Conservation (phyloP, 1,140 invertebrate genomes). For the Ctenoplectra terminalis region DNA sequence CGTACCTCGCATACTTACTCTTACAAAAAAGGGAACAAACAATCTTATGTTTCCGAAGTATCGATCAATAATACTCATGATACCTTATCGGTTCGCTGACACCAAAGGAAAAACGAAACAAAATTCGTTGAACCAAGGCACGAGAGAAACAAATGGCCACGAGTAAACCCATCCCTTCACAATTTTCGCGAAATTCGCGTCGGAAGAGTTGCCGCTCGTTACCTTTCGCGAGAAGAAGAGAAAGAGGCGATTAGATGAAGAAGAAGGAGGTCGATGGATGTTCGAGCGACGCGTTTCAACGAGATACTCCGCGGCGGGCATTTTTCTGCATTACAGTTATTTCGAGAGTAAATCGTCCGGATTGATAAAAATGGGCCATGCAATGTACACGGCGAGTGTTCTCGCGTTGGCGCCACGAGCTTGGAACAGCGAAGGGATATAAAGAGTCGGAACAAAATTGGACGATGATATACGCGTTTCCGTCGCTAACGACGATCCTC, state of each 20-base stretch:
- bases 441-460: constrained; percentile 40
- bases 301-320: constrained; percentile 10
- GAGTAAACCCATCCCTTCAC: too few species aligned
- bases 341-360: constrained; percentile 60
- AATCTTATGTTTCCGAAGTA: too few species aligned
- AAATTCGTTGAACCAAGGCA: too few species aligned
- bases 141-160: too few species aligned
- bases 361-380: constrained; percentile 67
- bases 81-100: too few species aligned
- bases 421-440: not conserved
- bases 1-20: too few species aligned
- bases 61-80: too few species aligned
- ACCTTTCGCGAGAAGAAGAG: not conserved
- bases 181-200: constrained; percentile 22
- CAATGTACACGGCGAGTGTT: constrained; percentile 17
- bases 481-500: constrained; percentile 38
- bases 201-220: not conserved
- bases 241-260: too few species aligned
- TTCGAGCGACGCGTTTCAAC: constrained; percentile 33
- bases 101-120: not conserved
- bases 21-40: too few species aligned
- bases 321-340: constrained; percentile 65
- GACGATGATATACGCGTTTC: constrained; percentile 40
- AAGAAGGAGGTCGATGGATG: constrained; percentile 19
- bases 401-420: not conserved